Base-by-base conservation (phyloP, 2,888 invertebrate genomes). In the Scaptomyza flava region DNA sequence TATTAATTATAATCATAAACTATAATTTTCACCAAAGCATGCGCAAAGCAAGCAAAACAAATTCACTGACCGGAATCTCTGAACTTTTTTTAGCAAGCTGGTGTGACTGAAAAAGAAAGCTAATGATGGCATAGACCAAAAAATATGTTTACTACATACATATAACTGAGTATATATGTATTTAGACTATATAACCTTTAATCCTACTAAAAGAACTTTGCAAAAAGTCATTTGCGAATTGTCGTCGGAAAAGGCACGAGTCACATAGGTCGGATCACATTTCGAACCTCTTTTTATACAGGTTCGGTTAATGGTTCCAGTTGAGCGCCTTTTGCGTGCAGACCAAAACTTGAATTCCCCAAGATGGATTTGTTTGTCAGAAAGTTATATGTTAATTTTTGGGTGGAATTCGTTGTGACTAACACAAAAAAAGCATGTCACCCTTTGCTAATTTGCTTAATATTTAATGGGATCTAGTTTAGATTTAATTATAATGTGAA, bases 1-100 rank as follows among this genome's bases (percentile, higher is more conserved):
- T 72, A 87, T 82, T 87, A 82, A 87, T 85, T 87, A 77, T 72
- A 71, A 74, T 74, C 68, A 81, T 82, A 81, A 82, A 81, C 77
- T 70, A 72, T 77, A 71, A 81, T 82, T 87, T 85, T 87, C 85
- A 87, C 82, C 81, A 74, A 66, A 77, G 36, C 67, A 72, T 46
- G 56, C 58, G 60, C 27, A 27, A 27, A 27, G 53, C 50, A 48
- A 34, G 41, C 53, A 76, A 81, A 77, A 68, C 27, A 79, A 79
- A 82, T 85, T 68, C 82, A 79, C 58, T 72, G 77, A 82, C 82
- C 82, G 82, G 82, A 82, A 82, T 78, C 74, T 14, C 60, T 64
- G 52, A 68, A 64, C 60, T 14, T 79, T 59, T 50, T 38, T 38
- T 38, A 3, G 45, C 38, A 38, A 52, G 52, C 52, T 43, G 41